Evolutionary conservation across 2,888 invertebrate genomes (phyloP), one percentile per base, ranked within the genome.

Genomic region (Drosophila paracracens): DNA sequence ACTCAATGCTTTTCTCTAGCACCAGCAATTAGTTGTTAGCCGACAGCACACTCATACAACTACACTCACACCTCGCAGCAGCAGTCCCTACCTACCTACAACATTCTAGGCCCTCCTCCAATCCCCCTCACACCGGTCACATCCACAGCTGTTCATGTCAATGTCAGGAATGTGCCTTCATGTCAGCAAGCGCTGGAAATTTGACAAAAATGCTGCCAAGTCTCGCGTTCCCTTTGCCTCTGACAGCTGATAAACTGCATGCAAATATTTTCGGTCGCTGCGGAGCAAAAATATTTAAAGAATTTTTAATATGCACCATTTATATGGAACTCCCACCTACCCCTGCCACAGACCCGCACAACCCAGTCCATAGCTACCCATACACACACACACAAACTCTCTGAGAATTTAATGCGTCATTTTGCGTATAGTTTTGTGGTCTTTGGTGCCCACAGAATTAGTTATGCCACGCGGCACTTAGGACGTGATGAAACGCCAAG

Each of bases 221-320:
- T 58, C 69, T 50, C 60, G 70, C 61, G 65, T 73, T 56, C 58
- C 50, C 48, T 50, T 40, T 61, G 25, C 33, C 40, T 27, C 80
- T 52, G 73, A 66, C 73, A 74, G 74, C 70, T 79, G 83, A 73
- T 74, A 71, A 82, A 74, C 71, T 89, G 89, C 84, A 90, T 90
- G 85, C 84, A 86, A 86, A 86, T 86, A 90, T 86, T 86, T 89
- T 73, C 54, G 68, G 79, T 70, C 75, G 65, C 66, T 63, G 46
- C 50, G 51, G 43, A 60, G 64, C 50, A 43, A 50, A 83, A 74
- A 80, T 78, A 91, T 91, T 89, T 82, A 35, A 79, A 88, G 91
- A 91, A 88, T 88, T 88, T 88, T 88, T 91, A 91, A 88, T 88
- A 88, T 88, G 85, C 82, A 82, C 74, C 89, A 89, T 90, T 86